Base-by-base conservation (phyloP, 2,888 invertebrate genomes). In the Clitarchus hookeri region DNA sequence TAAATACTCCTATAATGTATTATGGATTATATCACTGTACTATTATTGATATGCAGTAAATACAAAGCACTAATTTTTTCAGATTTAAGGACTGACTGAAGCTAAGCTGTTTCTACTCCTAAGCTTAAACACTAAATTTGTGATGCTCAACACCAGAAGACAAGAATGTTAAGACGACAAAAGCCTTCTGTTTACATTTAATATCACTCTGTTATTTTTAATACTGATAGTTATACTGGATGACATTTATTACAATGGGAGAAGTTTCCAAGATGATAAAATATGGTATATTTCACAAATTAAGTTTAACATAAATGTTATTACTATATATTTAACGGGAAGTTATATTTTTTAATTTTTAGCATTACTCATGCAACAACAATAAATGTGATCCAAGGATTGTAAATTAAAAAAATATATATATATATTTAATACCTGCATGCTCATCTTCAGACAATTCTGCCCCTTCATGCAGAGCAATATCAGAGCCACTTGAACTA, bases 401-500 rank as follows among this genome's bases (percentile, higher is more conserved):
- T 4, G 27, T 36, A 36, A 85, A 11, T 26, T 9, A 85, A 83
- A 53, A 16, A 25, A 0, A 44, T 48, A 36, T 36, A 80, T 48
- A 85, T 83, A 78, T 48, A 6, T 87, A 27, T 80, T 84, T 90
- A 92, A 91, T 93, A 94, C 94, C 94, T 93, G 94, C 93, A 91
- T 94, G 94, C 84, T 94, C 94, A 89, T 94, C 94, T 90, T 91
- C 90, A 90, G 94, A 94, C 88, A 94, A 92, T 89, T 94, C 94
- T 83, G 93, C 93, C 86, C 94, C 94, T 91, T 94, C 94, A 90
- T 94, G 94, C 87, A 94, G 91, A 87, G 94, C 94, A 87, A 94
- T 92, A 90, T 94, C 94, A 65, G 94, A 94, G 86, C 94, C 94
- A 90, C 94, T 94, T 87, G 94, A 94, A 89, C 94, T 94, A 88